Base-by-base conservation (phyloP, 30 jellyfish, hydroid and myxozoan genomes). In the Hydractinia symbiolongicarpus region DNA sequence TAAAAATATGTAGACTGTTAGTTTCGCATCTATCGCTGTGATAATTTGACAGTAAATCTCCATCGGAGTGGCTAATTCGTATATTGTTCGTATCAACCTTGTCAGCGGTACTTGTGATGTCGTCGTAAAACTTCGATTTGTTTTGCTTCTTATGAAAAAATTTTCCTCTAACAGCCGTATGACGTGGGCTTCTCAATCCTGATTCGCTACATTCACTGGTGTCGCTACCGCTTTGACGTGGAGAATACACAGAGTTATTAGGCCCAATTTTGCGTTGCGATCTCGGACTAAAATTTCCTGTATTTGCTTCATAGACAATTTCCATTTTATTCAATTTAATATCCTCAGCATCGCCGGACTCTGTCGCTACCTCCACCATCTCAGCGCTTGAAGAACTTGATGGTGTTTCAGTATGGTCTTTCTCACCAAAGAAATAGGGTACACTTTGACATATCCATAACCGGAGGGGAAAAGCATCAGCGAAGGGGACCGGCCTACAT, bases 401-500 rank as follows among this genome's bases (percentile, higher is more conserved):
- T 64, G 19, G 52, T 64, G 52, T 44, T 7, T 58, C 51, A 6
- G 30, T 50, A 6, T 5, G 81, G 17, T 77, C 51, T 8, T 53
- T 54, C 20, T 44, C 50, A 9, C 51, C 7, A 21, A 72, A 14
- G 1, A 16, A 50, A 69, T 67, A 83, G 5, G 90, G 20, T 7
- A 83, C 81, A 7, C 91, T 89, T 52, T 83, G 80, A 54, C 98
- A 82, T 9, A 88, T 20, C 98, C 98, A 93, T 5, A 93, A 76
- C 4, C 95, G 95, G 1, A 93, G 54, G 20, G 98, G 98, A 16
- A 93, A 89, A 19, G 98, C 98, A 81, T 93, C 96, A 53, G 88
- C 82, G 19, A 93, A 88, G 50, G 96, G 71, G 60, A 93, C 95
- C n/a, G 98, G 98, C 9, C 98, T 89, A 7, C 88, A 86, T 62